phyloP scores from a whole-genome alignment of 2,113 vertebrate genomes.

The Cromileptes altivelis region DNA sequence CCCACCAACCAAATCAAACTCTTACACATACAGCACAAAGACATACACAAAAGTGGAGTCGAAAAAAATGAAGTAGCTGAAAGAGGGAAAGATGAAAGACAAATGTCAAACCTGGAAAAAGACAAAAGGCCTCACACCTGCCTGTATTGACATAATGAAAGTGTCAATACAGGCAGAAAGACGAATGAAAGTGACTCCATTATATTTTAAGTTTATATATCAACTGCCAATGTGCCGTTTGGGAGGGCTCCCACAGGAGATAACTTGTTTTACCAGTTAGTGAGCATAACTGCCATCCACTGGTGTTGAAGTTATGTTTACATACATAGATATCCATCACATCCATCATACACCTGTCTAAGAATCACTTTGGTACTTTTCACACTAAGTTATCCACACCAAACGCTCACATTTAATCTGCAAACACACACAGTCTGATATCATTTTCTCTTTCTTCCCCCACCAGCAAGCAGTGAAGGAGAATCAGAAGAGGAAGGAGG shows the following conservation, averaged over 20 bases:
- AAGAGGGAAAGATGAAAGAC: constrained; percentile 8
- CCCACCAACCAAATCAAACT: background rate
- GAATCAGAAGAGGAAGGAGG: constrained; percentile 87
- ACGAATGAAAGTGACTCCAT: constrained; percentile 1
- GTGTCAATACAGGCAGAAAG: too few relatives aligned
- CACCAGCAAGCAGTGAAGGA: constrained; percentile 89
- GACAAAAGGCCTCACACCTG: constrained; percentile 11
- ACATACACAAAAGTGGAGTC: background rate
- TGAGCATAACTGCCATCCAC: constrained; percentile 11
- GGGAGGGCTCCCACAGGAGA: background rate
- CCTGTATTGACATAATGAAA: constrained; percentile 66
- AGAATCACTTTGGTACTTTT: background rate
- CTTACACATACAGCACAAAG: background rate
- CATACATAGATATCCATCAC: constrained; percentile 3
- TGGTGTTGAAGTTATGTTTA: constrained; percentile 45
- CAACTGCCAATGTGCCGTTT: constrained; percentile 34
- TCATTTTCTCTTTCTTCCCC: background rate
- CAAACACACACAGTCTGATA: background rate
- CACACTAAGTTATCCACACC: background rate
- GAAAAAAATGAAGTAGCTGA: background rate
- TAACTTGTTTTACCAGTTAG: constrained; percentile 56
- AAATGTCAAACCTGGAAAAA: constrained; percentile 24
- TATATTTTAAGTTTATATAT: constrained; percentile 56
- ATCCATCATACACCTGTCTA: background rate
- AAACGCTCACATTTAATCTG: background rate